Conservation (phyloP, 2,888 invertebrate species). For the Gibbula magus region DNA sequence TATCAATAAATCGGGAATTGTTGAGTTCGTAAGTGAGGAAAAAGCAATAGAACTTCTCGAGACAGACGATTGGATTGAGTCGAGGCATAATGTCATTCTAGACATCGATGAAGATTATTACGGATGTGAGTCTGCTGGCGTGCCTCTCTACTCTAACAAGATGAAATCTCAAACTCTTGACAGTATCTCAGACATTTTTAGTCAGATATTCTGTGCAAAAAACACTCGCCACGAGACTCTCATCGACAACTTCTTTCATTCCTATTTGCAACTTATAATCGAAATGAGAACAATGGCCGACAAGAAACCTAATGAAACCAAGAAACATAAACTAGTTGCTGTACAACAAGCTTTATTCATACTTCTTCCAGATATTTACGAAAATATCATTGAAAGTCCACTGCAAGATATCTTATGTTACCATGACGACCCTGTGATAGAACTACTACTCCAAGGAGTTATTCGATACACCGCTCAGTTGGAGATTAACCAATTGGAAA, state of each 20-base stretch:
- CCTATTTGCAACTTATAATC: slow-evolving; percentile 17
- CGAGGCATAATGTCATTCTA: slow-evolving; percentile 49
- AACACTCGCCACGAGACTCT: slow-evolving; percentile 47
- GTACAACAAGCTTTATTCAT: slow-evolving; percentile 35
- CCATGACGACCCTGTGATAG: not conserved
- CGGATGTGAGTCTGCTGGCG: slow-evolving; percentile 59
- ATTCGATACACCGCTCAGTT: slow-evolving; percentile 40
- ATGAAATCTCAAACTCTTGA: slow-evolving; percentile 39
- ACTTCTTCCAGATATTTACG: slow-evolving; percentile 31
- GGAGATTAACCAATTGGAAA: slow-evolving; percentile 47
- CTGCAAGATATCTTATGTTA: slow-evolving; percentile 29
- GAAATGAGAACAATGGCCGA: slow-evolving; percentile 10
- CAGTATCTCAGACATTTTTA: slow-evolving; percentile 44
- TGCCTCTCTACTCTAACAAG: slow-evolving; percentile 48
- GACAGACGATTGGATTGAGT: slow-evolving; percentile 34
- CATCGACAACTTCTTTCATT: slow-evolving; percentile 42
- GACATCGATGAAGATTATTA: slow-evolving; percentile 68
- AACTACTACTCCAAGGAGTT: slow-evolving; percentile 33
- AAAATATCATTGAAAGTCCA: not conserved
- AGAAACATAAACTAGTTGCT: not conserved
- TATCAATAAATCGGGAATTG: slow-evolving; percentile 40
- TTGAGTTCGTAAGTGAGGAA: slow-evolving; percentile 53
- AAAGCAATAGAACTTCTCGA: slow-evolving; percentile 43
- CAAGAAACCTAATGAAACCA: not conserved
- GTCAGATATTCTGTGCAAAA: slow-evolving; percentile 54